phyloP scores from a whole-genome alignment of 2,113 vertebrate species.

The Eptesicus fuscus region DNA sequence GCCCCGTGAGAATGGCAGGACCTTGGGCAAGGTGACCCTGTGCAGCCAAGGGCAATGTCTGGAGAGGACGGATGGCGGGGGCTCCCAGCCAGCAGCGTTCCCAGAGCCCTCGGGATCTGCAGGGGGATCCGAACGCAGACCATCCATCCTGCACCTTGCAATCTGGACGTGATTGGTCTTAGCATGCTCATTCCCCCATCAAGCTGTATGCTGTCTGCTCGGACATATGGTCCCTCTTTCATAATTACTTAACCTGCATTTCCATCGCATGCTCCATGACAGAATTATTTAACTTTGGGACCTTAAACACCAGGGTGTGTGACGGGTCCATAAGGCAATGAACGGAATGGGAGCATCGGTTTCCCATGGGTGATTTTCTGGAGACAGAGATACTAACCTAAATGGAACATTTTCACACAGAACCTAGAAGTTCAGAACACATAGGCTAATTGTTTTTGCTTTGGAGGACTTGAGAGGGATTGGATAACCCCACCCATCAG shows the following conservation, averaged over 20 bases:
- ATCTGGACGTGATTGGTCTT: neutral
- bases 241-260: neutral
- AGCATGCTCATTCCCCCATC: neutral
- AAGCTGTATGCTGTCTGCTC: neutral
- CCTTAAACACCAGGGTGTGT: neutral
- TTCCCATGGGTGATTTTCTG: neutral
- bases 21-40: neutral
- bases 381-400: neutral
- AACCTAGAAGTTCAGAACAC: neutral
- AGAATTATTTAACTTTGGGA: neutral
- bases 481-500: neutral
- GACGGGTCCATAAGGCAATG: neutral
- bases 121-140: neutral
- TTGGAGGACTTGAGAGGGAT: neutral
- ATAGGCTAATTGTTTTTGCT: neutral
- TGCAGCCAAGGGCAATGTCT: neutral
- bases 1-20: neutral
- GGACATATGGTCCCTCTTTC: neutral
- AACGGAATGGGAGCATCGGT: neutral
- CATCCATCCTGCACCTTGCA: neutral
- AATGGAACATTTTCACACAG: neutral
- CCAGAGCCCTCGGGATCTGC: neutral
- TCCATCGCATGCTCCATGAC: neutral
- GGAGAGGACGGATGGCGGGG: neutral
- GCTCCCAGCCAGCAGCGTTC: neutral